Evolutionary conservation across 1,140 invertebrate genomes (phyloP), one percentile per base, ranked within the genome.

Genomic region (Geopemphigus sp.): DNA sequence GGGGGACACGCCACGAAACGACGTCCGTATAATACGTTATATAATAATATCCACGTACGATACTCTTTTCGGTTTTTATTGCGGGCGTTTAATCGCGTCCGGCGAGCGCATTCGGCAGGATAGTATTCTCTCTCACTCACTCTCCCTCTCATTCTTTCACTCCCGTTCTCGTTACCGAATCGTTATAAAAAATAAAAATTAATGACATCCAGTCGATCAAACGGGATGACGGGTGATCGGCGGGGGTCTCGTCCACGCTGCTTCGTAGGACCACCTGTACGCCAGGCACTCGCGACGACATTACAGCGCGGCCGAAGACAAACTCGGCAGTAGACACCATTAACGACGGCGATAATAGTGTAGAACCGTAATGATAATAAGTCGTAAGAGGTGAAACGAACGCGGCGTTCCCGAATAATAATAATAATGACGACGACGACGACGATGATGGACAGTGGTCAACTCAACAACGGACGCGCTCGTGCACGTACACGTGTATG

Each of bases 161-260:
- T 39, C 8, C 8, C 32, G 32, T 11, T 19, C 54, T 56, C 29
- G 29, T 47, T 19, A 24, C 6, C 32, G 15, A 59, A 59, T 76
- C 29, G 45, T 76, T 59, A 59, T 47, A 17, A 59, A 73, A 76
- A 76, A 59, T 45, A 45, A 57, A 59, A 50, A 50, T 12, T 74
- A 74, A 74, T 59, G 56, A 76, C 73, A 57, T 32, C n/a, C 56
- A 57, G 73, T 76, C 56, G 45, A 76, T 76, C 73, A 45, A 59
- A 76, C 32, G 3, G 17, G 10, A 32, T n/a, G 29, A 57, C 32
- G 17, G 10, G 56, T n/a, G 29, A 57, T 74, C 70, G 26, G 53
- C 29, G n/a, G 72, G 72, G 72, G 72, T 74, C 72, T 74, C 54
- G 5, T 59, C 63, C 54, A 19, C 54, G 47, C 39, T 22, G 39